Evolutionary conservation across 2,113 vertebrate genomes (phyloP), one percentile per base, ranked within the genome.

Genomic region (Sardina pilchardus): DNA sequence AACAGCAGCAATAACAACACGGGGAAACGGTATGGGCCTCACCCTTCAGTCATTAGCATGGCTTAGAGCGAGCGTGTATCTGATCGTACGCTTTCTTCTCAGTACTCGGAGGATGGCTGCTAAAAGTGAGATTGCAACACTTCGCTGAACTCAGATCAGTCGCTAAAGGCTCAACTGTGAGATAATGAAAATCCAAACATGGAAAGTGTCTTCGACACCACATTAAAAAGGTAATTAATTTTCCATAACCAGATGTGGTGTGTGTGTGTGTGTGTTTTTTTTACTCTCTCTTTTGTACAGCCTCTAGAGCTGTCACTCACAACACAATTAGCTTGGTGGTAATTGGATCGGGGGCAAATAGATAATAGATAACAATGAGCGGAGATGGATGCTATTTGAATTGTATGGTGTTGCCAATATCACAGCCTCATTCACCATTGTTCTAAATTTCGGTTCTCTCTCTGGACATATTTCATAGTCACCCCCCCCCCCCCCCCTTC

Each of bases 141-240:
- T 89, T 85, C 84, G 85, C 80, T 84, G 86, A 78, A 47, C 85
- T 83, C 71, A 50, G 83, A 86, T 88, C 88, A 83, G 87, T 83
- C 42, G 87, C 89, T 90, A 81, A 89, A 47, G 86, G 88, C 88
- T 90, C 86, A 83, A 83, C 44, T 87, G 83, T 47, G 39, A 87
- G 88, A 91, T 89, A 89, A 90, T 81, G 84, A 50, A 88, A 88
- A 85, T 84, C 85, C 85, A 91, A 90, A 90, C 87, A 90, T 48
- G 84, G 50, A 44, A 87, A 88, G 85, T 84, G 26, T 86, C 83
- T 85, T 88, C 88, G 84, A 86, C 87, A 90, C 75, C 87, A 87
- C 85, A 90, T 89, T 85, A 90, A 88, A 90, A 91, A 92, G 39
- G 88, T 86, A 86, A 93, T 92, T 93, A 90, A 90, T 91, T 88